Base-by-base conservation (phyloP, 2,888 invertebrate genomes). In the Ennomos quercinarius region DNA sequence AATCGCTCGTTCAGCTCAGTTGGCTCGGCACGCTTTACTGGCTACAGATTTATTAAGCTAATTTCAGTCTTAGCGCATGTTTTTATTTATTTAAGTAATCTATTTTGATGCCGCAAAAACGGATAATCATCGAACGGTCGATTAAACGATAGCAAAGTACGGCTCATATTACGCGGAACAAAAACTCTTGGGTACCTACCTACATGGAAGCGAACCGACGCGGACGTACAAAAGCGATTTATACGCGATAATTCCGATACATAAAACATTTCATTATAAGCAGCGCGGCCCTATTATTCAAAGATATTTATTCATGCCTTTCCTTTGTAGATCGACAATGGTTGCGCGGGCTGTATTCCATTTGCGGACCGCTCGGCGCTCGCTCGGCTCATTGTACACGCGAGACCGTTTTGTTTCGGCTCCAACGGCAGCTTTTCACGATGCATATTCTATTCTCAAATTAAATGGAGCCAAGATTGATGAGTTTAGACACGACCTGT, bases 281-380 rank as follows among this genome's bases (percentile, higher is more conserved):
- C 87, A 83, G 80, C 78, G 81, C 74, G 78, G 80, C 77, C 73
- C 84, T 84, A 92, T 92, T 91, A 91, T 87, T 91, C 90, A 89
- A 89, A 90, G 87, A 91, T 90, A 89, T 91, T 91, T 91, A 91
- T 92, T 91, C 91, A 90, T 89, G 87, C 91, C 87, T 91, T 90
- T 91, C 91, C 86, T 91, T 91, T 91, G 91, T 91, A 84, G 72
- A 81, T 83, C 83, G 83, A 91, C 91, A 91, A 91, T 88, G 85
- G 86, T 81, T 81, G 81, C 81, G 84, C 80, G 80, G 78, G 70
- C 72, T 82, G 82, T 89, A 86, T 89, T 87, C 87, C 90, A 88
- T 91, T 90, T 86, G 85, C 85, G 82, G 76, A 82, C 80, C 51
- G 57, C 53, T 58, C 53, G 42, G 57, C 38, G 78, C 74, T 76